Conservation (phyloP, 2,888 invertebrate species). For the Malthinus flaveolus region DNA sequence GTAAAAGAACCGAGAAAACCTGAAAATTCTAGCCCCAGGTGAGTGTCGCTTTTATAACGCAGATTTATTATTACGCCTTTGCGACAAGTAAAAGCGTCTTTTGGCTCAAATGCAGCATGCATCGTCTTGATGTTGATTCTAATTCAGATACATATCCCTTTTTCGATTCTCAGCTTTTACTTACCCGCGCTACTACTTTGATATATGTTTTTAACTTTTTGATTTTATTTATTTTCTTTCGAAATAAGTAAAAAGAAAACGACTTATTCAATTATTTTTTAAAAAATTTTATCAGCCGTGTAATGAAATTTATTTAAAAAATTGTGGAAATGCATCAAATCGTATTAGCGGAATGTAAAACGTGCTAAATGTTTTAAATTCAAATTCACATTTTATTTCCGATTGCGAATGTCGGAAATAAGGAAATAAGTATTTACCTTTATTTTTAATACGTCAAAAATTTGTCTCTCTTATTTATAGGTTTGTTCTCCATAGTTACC, state of each 20-base stretch:
- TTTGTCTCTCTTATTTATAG: slow-evolving; percentile 14
- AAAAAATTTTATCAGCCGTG: background rate
- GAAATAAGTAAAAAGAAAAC: background rate
- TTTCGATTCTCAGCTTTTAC: slow-evolving; percentile 11
- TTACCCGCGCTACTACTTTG: slow-evolving; percentile 4
- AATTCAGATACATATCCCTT: slow-evolving; percentile 36
- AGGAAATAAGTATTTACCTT: slow-evolving; percentile 29
- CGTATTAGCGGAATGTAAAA: slow-evolving; percentile 11
- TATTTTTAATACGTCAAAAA: slow-evolving; percentile 17
- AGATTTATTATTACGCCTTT: slow-evolving; percentile 38
- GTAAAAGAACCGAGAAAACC: slow-evolving; percentile 4
- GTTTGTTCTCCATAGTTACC: slow-evolving; percentile 1
- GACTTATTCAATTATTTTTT: background rate
- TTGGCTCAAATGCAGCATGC: slow-evolving; percentile 29
- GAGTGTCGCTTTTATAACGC: slow-evolving; percentile 38
- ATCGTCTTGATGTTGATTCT: slow-evolving; percentile 31
- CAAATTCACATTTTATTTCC: slow-evolving; percentile 39
- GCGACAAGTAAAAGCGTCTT: slow-evolving; percentile 32
- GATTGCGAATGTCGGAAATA: slow-evolving; percentile 44
- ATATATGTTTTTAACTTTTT: slow-evolving; percentile 21
- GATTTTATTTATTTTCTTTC: slow-evolving; percentile 4
- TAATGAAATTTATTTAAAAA: background rate
- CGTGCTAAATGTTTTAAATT: slow-evolving; percentile 22
- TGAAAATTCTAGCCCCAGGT: slow-evolving; percentile 36
- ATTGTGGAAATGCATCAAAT: background rate